phyloP scores from a whole-genome alignment of 2,888 invertebrate species.

The Apodemia hepburni region DNA sequence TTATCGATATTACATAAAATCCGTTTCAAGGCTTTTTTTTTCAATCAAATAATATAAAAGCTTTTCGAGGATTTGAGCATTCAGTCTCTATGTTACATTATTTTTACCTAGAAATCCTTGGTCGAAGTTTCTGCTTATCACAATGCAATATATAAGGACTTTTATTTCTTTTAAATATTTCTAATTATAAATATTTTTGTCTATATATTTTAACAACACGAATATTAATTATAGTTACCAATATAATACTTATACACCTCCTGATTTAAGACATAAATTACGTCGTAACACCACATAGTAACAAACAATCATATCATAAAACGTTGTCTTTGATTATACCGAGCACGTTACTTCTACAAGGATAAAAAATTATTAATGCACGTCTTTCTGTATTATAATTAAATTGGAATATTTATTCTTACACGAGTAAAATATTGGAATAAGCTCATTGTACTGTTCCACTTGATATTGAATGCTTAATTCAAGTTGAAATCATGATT shows the following conservation, averaged over 20 bases:
- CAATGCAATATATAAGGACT: background rate
- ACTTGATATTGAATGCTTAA: background rate
- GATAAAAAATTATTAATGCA: background rate
- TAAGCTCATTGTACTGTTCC: constrained; percentile 5
- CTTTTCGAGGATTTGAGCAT: background rate
- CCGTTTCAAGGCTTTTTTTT: background rate
- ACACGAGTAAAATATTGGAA: background rate
- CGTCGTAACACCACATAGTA: background rate
- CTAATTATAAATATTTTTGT: background rate
- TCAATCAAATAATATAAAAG: background rate
- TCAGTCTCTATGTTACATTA: background rate
- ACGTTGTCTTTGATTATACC: background rate
- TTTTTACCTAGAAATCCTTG: background rate
- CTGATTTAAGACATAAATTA: background rate
- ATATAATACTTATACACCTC: background rate
- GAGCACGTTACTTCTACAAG: background rate
- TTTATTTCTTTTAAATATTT: background rate
- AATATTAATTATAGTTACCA: background rate
- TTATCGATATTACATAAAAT: background rate
- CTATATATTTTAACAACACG: background rate
- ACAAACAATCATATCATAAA: background rate
- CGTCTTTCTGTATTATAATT: background rate
- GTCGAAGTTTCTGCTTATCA: background rate
- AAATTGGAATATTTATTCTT: constrained; percentile 1
- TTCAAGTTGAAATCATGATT: background rate